phyloP scores from a whole-genome alignment of 2,113 vertebrate genomes.

The Pedionomus torquatus region DNA sequence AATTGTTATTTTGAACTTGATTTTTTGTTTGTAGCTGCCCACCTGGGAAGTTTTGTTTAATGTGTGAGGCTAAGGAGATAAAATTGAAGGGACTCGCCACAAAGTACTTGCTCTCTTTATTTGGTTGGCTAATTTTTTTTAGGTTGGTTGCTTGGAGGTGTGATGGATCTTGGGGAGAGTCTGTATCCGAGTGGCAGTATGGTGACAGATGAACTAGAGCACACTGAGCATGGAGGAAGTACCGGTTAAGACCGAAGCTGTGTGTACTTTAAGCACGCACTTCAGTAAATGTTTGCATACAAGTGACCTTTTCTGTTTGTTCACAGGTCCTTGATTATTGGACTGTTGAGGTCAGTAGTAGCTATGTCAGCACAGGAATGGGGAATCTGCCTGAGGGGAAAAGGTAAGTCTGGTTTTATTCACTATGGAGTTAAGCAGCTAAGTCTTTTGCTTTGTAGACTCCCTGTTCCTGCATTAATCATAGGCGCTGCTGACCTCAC shows the following conservation, averaged over 20 bases:
- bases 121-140: neutral
- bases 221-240: neutral
- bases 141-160: neutral
- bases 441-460: neutral
- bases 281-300: neutral
- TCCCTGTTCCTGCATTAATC: constrained; percentile 39
- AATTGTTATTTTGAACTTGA: neutral
- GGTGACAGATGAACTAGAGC: neutral
- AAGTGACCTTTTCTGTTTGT: constrained; percentile 30
- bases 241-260: neutral
- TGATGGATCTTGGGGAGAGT: neutral
- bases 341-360: constrained; percentile 64
- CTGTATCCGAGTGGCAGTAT: neutral
- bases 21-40: neutral
- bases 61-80: neutral
- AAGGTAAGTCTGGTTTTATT: constrained; percentile 28
- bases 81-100: rapidly evolving
- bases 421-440: neutral
- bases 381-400: constrained; percentile 48
- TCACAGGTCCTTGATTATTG: constrained; percentile 49
- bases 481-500: constrained; percentile 31
- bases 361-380: constrained; percentile 46
- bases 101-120: neutral
- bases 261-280: neutral
- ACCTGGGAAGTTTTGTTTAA: neutral